Evolutionary conservation across 2,888 invertebrate species (phyloP), one percentile per base, ranked within the genome.

Genomic region (Arge pagana): DNA sequence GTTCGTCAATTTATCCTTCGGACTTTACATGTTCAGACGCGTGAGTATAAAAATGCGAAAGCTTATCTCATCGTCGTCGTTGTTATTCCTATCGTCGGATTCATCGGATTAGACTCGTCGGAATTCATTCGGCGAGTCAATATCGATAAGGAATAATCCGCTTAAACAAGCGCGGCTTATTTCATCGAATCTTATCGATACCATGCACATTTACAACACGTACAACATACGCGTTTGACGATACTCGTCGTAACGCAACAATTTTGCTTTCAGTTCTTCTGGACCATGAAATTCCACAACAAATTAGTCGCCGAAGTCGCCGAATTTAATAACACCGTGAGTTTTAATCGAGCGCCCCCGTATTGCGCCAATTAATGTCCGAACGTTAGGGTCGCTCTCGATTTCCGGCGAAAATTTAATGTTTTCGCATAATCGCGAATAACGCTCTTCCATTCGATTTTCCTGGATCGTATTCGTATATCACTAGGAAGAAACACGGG

Each of bases 271-370:
- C 19, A 71, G 72, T 67, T 72, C 42, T 63, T 68, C 39, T 49
- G 58, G 3, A 65, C 60, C 2, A 64, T 65, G 63, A 67, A 50
- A 56, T 41, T 50, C 3, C 72, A 72, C 45, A 60, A 64, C 48
- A 60, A 63, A 33, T 53, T 71, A 10, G 62, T 67, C 33, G 53
- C 61, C 4, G 68, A 73, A 59, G 62, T 66, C 13, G 54, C 55
- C 15, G 64, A 66, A 16, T 72, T 66, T 23, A 62, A 62, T 48
- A 36, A 55, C 28, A 61, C 67, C 21, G 72, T 72, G 58, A 70
- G 37, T 10, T 28, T 28, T 7, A 28, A 28, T 28, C 28, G 28
- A 7, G 28, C 7, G n/a, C 7, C 28, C 8, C 28, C 7, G 28
- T n/a, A 28, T 28, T 28, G 7, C n/a, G n/a, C 28, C 8, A 28